Conservation (phyloP, 2,113 vertebrate genomes). For the Chrysemys picta region DNA sequence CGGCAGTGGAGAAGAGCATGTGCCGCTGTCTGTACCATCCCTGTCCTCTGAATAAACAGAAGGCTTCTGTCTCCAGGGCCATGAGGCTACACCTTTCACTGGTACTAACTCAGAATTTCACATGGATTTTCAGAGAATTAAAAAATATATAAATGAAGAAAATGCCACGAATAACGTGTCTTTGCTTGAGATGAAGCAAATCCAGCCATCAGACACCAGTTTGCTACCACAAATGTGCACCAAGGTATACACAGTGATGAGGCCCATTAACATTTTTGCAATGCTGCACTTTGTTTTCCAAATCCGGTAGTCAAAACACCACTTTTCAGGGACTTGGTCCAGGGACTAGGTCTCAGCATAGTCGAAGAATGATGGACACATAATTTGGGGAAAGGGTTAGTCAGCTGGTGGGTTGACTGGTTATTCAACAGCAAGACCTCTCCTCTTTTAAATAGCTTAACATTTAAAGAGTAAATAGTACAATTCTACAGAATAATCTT, state of each 20-base stretch:
- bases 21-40: neutral
- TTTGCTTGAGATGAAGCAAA: conserved; percentile 11
- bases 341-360: conserved; percentile 5
- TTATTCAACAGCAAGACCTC: neutral
- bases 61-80: neutral
- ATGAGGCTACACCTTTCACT: neutral
- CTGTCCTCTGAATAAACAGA: neutral
- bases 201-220: conserved; percentile 32
- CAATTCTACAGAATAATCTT: neutral
- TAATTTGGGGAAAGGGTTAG: neutral
- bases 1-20: neutral
- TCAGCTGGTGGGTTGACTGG: neutral
- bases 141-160: neutral
- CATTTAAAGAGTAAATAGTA: neutral
- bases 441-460: neutral
- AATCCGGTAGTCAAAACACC: neutral
- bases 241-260: neutral
- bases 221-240: neutral
- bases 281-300: neutral
- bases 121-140: conserved; percentile 10
- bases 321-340: conserved; percentile 24
- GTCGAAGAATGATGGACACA: neutral
- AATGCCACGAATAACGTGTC: neutral
- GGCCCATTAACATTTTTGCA: neutral
- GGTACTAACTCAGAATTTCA: neutral